Conservation (phyloP, 2,797 vertebrate species). For the Rousettus madagascariensis region DNA sequence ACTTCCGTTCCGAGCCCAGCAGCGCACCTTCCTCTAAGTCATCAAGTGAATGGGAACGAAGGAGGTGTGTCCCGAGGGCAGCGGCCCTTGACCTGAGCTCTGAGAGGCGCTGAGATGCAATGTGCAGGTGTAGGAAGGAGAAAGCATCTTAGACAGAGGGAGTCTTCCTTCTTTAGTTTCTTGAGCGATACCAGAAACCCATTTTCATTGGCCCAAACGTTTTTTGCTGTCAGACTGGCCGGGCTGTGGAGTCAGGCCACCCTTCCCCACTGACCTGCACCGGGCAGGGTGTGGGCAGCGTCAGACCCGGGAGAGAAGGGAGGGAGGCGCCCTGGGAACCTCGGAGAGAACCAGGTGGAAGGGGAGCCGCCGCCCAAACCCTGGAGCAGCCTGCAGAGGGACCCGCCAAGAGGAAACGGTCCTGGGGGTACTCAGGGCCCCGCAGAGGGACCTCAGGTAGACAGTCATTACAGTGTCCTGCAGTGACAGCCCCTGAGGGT, state of each 20-base stretch:
- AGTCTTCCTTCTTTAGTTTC: not conserved
- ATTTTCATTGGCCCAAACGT: not conserved
- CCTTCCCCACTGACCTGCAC: not conserved
- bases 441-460: not conserved
- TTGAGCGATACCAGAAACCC: not conserved
- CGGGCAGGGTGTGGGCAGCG: not conserved
- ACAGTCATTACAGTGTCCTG: accelerated
- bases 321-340: not conserved
- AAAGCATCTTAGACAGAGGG: not conserved
- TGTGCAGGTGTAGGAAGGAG: not conserved
- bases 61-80: not conserved
- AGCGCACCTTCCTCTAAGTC: not conserved
- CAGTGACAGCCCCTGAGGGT: not conserved
- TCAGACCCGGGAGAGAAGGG: not conserved
- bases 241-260: not conserved
- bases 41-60: not conserved
- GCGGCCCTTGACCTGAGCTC: not conserved
- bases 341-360: not conserved
- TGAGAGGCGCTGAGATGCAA: not conserved
- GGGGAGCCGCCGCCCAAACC: not conserved
- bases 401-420: not conserved
- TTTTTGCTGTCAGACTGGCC: not conserved
- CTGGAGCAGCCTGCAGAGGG: accelerated
- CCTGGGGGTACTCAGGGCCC: not conserved
- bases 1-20: not conserved